A percentile compares a stretch with the other conserved stretches of the same genome.
phyloP scores from a whole-genome alignment of 2,888 invertebrate species.

The Euphydryas editha region DNA sequence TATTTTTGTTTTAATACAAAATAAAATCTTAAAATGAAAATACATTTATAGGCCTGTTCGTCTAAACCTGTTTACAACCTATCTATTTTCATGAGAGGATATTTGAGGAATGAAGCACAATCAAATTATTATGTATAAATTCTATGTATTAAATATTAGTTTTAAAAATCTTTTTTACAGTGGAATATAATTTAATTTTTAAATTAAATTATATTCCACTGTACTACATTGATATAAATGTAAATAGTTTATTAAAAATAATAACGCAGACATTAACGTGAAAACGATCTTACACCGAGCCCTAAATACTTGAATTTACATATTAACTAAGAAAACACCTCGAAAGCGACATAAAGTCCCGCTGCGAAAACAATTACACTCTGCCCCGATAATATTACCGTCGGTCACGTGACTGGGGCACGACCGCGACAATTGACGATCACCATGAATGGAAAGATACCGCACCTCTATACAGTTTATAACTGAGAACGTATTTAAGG shows the following conservation, averaged over 20 bases:
- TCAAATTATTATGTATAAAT: too few species aligned
- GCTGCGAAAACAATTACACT: slow-evolving; percentile 30
- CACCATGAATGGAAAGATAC: slow-evolving; percentile 9
- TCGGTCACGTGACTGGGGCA: slow-evolving; percentile 27
- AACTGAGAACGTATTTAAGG: neutral
- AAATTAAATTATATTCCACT: too few species aligned
- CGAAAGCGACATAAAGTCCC: slow-evolving; percentile 28
- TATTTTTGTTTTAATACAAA: too few species aligned
- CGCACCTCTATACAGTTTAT: slow-evolving; percentile 14
- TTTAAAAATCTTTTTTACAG: too few species aligned
- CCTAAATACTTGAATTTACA: slow-evolving; percentile 1
- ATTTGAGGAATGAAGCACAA: too few species aligned
- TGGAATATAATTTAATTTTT: too few species aligned
- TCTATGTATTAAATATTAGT: too few species aligned
- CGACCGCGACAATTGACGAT: slow-evolving; percentile 5
- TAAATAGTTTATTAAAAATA: slow-evolving; percentile 3
- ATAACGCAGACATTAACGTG: neutral
- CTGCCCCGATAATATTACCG: slow-evolving; percentile 21
- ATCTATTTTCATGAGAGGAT: too few species aligned
- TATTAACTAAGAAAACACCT: slow-evolving; percentile 6
- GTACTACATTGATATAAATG: neutral
- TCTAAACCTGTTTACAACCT: too few species aligned
- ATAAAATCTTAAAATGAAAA: too few species aligned
- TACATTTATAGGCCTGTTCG: too few species aligned
- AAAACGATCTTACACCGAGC: neutral